A percentile compares a stretch with the other conserved stretches of the same genome.
Conservation (phyloP, 2,797 vertebrate genomes). For the Silurus aristotelis region DNA sequence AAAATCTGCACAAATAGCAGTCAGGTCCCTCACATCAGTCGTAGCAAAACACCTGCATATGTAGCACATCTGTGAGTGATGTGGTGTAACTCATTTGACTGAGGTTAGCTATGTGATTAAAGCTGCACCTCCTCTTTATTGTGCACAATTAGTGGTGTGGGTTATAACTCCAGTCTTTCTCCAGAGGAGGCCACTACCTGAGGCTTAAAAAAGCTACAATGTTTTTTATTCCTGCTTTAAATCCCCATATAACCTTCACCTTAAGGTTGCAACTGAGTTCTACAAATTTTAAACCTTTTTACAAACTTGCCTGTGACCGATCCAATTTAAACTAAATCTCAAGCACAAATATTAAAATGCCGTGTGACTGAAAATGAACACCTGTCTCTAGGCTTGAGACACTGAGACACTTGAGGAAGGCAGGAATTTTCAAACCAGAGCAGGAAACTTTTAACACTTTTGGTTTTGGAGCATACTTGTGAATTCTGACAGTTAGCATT, state of each 20-base stretch:
- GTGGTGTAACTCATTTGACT: slow-evolving; percentile 31
- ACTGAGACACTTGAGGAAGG: neutral
- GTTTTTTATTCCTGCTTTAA: neutral
- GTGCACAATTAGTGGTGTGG: slow-evolving; percentile 33
- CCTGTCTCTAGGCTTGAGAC: neutral
- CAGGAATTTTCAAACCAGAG: neutral
- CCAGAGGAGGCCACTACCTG: slow-evolving; percentile 29
- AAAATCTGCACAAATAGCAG: neutral
- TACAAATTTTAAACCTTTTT: neutral
- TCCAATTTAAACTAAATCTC: neutral
- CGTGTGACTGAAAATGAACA: neutral
- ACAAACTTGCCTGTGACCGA: neutral
- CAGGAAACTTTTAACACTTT: neutral
- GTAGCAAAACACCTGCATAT: slow-evolving; percentile 13
- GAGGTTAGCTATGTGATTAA: slow-evolving; percentile 34
- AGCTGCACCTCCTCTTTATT: slow-evolving; percentile 39
- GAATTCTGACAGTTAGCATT: slow-evolving; percentile 24
- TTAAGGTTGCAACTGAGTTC: neutral
- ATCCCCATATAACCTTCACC: neutral
- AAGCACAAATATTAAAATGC: neutral
- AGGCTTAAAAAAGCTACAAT: slow-evolving; percentile 26
- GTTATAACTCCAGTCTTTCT: slow-evolving; percentile 23
- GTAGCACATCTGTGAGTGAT: slow-evolving; percentile 20
- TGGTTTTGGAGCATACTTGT: neutral
- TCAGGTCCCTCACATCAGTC: neutral